Evolutionary conservation across 2,113 vertebrate species (phyloP).

Genomic region (Falcunculus frontatus): DNA sequence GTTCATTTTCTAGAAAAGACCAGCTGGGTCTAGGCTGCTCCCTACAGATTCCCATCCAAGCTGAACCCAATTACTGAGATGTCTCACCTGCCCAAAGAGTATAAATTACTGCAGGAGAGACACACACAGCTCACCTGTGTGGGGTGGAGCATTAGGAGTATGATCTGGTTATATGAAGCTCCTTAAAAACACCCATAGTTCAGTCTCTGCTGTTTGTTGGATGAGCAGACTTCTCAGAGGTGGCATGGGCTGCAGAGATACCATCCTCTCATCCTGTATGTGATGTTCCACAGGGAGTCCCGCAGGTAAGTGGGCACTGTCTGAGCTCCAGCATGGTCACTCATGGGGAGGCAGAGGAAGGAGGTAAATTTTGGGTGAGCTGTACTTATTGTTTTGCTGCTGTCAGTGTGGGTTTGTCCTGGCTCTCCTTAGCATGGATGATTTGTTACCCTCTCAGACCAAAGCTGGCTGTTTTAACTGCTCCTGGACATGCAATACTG

Average conservation of each 20-base stretch:
- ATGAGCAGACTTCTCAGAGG: background rate
- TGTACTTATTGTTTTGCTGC: background rate
- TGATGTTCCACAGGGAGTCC: background rate
- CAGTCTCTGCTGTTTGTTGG: background rate
- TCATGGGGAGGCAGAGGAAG: background rate
- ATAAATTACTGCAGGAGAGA: background rate
- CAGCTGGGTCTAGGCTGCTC: background rate
- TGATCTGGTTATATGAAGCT: fast-evolving
- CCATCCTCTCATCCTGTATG: background rate
- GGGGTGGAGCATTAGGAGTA: background rate
- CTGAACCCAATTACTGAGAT: background rate
- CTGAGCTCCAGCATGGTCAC: background rate
- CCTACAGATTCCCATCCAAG: background rate
- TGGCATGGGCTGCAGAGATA: fast-evolving
- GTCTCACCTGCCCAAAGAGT: background rate
- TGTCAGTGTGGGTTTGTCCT: fast-evolving
- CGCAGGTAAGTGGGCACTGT: background rate
- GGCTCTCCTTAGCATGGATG: background rate
- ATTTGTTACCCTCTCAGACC: background rate
- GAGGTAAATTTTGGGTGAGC: background rate
- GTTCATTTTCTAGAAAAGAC: background rate
- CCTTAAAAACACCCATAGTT: background rate
- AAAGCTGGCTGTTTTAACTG: background rate
- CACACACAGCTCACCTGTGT: background rate
- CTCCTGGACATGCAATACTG: fast-evolving